A percentile compares a stretch with the other conserved stretches of the same genome.
These are phyloP conservation scores for Cinclus mexicanus DNA, from an alignment of 2,113 vertebrate genomes.

Conservation along the genomic window DNA sequence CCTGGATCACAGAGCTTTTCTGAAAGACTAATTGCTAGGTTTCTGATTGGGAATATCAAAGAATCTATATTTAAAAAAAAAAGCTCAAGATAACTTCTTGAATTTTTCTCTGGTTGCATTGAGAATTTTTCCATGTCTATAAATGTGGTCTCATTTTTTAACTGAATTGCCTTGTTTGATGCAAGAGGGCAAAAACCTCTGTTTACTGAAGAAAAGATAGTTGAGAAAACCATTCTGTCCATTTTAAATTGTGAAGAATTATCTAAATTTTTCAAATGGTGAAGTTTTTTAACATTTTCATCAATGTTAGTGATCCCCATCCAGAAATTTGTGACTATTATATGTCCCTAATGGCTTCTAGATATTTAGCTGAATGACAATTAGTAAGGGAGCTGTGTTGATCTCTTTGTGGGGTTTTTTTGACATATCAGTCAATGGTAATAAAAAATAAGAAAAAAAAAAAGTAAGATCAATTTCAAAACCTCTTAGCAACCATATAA, in stretches of 20 bases:
- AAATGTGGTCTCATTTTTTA: not conserved
- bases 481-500: conserved; percentile 33
- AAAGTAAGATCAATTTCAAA: conserved; percentile 39
- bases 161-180: not conserved
- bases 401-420: conserved; percentile 40
- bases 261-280: not conserved
- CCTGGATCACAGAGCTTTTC: not conserved
- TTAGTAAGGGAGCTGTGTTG: conserved; percentile 13
- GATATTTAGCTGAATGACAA: conserved; percentile 37
- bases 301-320: not conserved
- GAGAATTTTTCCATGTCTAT: not conserved
- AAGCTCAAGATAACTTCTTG: not conserved
- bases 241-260: not conserved
- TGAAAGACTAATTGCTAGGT: not conserved
- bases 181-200: not conserved
- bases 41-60: not conserved
- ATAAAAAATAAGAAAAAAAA: not conserved
- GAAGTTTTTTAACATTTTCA: not conserved
- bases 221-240: not conserved
- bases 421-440: not conserved
- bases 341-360: conserved; percentile 2
- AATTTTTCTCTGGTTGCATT: not conserved
- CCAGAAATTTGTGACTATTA: not conserved
- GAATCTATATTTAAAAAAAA: not conserved
- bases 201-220: not conserved